Evolutionary conservation across 2,113 vertebrate species (phyloP), one percentile per base, ranked within the genome.

Genomic region (Daboia siamensis): DNA sequence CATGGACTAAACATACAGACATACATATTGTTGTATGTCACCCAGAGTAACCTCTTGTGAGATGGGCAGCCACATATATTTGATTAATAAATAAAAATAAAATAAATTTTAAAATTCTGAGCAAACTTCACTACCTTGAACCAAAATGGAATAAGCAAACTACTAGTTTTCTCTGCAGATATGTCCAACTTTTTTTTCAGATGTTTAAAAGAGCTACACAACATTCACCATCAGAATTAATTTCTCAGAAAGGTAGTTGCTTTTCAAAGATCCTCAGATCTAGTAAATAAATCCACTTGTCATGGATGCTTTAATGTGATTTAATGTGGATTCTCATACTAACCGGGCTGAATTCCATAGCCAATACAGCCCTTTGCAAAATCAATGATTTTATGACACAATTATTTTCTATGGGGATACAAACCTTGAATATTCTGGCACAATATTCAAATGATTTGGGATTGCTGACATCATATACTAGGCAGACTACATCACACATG

Each of bases 361-460:
- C n/a, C n/a, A 39, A 80, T 80, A 80, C 2, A 80, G 5, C 69
- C 17, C 74, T 17, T 39, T 3, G 1, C 1, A 2, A 80, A 80
- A 80, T 44, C 74, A 80, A 3, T 80, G 17, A 80, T 44, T 80
- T 33, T 80, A 21, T 80, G 33, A 44, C 17, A 39, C 33, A 80
- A 80, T 80, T 20, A 80, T 80, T 80, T 80, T 80, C 74, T 39
- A 85, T 6, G 74, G 11, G 94, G 95, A 85, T 92, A 96, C 98
- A 96, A 97, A 99, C 99, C 99, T 99, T 99, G 98, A 99, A 99
- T 94, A 98, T 98, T 96, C 98, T 99, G 96, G 98, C 98, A 93
- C 98, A 99, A 97, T 99, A 99, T 93, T 99, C 99, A 97, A 99
- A 99, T 61, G 99, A 99, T 93, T 97, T 97, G 0, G 99, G 98